Evolutionary conservation across 37 sponge, comb jelly and placozoan species (phyloP), one percentile per base, ranked within the genome.

Genomic region (Amphimedon queenslandica): DNA sequence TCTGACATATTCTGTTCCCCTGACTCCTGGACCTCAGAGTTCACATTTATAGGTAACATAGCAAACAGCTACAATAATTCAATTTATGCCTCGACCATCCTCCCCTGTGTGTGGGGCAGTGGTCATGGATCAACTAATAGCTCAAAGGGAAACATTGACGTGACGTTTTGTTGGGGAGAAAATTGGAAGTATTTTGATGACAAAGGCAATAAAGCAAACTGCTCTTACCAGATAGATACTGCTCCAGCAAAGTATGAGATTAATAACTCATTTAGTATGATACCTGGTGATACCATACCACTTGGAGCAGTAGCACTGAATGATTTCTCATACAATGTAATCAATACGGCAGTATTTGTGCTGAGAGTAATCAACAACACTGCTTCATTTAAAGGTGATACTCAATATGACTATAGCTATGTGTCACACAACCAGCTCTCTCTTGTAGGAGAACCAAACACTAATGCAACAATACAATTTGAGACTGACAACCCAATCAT

Each of bases 51-150:
- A 1, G 70, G 55, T 6, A 87, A 87, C 63, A 43, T 29, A 38
- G 87, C 73, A 11, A 32, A 64, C 2, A n/a, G 39, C n/a, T 1
- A 38, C 31, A 34, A 41, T 1, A 72, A 79, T 56, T 66, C 81
- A 10, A 87, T 87, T 18, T 71, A 80, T 42, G 20, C 69, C 32
- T 76, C 87, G 2, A 75, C 81, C 0, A 39, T 77, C n/a, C 42
- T 77, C 3, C 78, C 78, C 5, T 84, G 84, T 57, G 42, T 66
- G 4, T 73, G 67, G 67, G 57, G 66, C 18, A 33, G 55, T 20
- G 20, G 33, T 1, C 8, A 11, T 1, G 29, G n/a, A 1, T 2
- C 32, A 2, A 64, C 23, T 0, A 66, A 25, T 57, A 0, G 28
- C 20, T 16, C 2, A 20, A 3, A 10, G 6, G 39, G 65, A 20